Conservation (phyloP, 1,140 invertebrate genomes). For the Melipona quadrifasciata region DNA sequence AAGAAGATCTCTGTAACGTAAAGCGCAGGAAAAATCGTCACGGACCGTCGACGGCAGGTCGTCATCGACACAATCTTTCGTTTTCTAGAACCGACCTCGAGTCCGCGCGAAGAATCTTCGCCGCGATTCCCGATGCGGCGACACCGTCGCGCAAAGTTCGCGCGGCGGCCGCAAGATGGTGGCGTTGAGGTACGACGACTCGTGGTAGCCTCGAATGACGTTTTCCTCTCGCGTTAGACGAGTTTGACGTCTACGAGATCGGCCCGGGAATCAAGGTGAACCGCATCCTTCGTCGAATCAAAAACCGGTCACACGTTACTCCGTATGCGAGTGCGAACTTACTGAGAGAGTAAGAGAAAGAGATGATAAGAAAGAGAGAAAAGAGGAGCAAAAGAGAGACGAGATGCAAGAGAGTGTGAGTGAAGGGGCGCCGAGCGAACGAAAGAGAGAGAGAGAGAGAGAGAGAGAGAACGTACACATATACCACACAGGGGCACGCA, state of each 20-base stretch:
- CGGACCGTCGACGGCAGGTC: constrained; percentile 74
- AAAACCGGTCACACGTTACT: constrained; percentile 39
- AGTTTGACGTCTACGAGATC: constrained; percentile 9
- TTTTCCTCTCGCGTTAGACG: background rate
- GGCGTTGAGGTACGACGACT: background rate
- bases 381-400: background rate
- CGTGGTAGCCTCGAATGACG: background rate
- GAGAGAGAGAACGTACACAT: background rate
- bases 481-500: background rate
- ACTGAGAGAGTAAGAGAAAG: background rate
- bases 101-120: background rate
- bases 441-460: too few relatives aligned
- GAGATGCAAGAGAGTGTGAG: background rate
- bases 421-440: constrained; percentile 3
- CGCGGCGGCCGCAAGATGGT: background rate
- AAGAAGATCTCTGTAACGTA: too few relatives aligned
- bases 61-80: constrained; percentile 19
- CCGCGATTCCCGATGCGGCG: background rate
- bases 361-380: background rate
- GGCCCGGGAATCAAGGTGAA: constrained; percentile 37
- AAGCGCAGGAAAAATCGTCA: constrained; percentile 5
- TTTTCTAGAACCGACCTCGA: background rate
- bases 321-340: background rate
- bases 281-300: constrained; percentile 43
- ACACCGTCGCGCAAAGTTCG: background rate